Evolutionary conservation across 2,888 invertebrate species (phyloP).

Genomic region (Andrena minutula): DNA sequence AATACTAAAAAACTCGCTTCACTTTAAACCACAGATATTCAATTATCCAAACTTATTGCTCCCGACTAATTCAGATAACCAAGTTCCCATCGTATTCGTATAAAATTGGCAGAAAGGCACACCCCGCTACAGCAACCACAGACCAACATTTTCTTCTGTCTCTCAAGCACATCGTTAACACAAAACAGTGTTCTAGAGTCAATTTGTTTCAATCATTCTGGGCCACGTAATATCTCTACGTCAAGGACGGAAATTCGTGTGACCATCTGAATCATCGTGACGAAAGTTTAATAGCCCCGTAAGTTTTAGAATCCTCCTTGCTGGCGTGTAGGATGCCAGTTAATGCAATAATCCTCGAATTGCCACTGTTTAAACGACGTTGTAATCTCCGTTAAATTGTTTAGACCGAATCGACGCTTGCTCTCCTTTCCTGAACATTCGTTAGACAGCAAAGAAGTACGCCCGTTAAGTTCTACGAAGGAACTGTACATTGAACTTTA

Average conservation of each 20-base stretch:
- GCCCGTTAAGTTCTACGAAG: conserved; percentile 11
- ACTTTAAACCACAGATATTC: no score
- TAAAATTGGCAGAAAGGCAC: no score
- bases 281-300: conserved; percentile 67
- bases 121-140: no score
- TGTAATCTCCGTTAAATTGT: conserved; percentile 35
- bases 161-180: no score
- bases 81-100: no score
- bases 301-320: conserved; percentile 62
- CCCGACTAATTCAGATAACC: no score
- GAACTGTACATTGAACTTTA: conserved; percentile 50
- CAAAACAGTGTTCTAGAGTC: no score
- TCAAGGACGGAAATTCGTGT: neutral
- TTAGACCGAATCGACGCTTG: conserved; percentile 17
- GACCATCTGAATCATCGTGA: conserved; percentile 50
- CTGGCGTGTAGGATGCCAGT: conserved; percentile 70
- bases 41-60: no score
- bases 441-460: conserved; percentile 16
- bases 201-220: neutral
- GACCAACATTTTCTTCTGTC: no score
- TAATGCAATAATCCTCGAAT: conserved; percentile 73
- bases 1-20: no score
- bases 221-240: neutral
- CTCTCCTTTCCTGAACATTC: conserved; percentile 15
- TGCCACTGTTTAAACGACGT: conserved; percentile 53